A percentile compares a stretch with the other conserved stretches of the same genome.
phyloP scores from a whole-genome alignment of 2,113 vertebrate genomes.

The Circaetus cinerascens region DNA sequence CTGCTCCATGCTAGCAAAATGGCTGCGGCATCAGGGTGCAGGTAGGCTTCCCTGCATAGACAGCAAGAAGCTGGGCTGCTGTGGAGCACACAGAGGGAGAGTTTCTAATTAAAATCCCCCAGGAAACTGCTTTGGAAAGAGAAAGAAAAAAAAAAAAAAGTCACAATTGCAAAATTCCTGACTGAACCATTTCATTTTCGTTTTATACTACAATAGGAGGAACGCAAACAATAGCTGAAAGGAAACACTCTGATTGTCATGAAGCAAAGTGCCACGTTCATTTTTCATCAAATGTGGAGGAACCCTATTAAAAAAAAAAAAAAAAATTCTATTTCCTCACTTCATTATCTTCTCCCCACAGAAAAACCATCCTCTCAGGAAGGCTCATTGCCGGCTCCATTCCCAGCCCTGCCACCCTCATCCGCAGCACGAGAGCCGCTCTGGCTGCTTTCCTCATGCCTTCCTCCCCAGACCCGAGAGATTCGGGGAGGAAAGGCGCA shows the following conservation, averaged over 20 bases:
- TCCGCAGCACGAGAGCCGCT: rapidly evolving
- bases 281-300: not conserved
- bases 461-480: rapidly evolving
- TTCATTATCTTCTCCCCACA: not conserved
- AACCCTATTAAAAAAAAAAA: not conserved
- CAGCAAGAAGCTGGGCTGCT: not conserved
- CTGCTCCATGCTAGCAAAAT: not conserved
- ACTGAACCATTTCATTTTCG: not conserved
- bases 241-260: slow-evolving; percentile 3
- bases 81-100: not conserved
- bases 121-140: not conserved
- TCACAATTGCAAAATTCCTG: slow-evolving; percentile 6
- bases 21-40: not conserved
- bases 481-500: rapidly evolving
- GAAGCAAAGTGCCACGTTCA: not conserved
- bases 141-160: not conserved
- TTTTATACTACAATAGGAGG: not conserved
- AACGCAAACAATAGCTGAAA: not conserved
- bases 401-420: not conserved
- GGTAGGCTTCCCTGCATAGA: not conserved
- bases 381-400: not conserved
- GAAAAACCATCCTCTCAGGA: not conserved
- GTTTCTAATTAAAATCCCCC: not conserved
- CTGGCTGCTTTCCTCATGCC: not conserved
- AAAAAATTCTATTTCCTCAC: not conserved